Evolutionary conservation across 2,113 vertebrate genomes (phyloP).

Genomic region (Gambusia affinis): DNA sequence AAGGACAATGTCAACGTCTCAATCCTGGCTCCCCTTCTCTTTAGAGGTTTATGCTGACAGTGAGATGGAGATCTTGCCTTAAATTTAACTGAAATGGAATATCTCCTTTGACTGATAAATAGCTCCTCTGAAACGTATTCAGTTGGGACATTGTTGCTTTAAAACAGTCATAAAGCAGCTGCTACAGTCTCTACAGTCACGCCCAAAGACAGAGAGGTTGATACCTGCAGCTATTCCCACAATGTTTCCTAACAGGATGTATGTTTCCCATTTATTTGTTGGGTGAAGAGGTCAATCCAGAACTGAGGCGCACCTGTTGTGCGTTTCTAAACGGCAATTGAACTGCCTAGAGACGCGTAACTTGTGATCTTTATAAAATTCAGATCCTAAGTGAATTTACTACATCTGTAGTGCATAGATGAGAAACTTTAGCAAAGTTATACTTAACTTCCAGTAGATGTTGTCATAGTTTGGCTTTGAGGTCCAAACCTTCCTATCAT

Average conservation of each 20-base stretch:
- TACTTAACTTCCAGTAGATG: neutral
- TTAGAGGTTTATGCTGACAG: neutral
- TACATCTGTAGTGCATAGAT: constrained; percentile 12
- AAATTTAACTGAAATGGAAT: neutral
- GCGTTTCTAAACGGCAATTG: neutral
- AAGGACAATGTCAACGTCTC: neutral
- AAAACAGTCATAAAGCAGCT: neutral
- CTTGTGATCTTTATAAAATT: constrained; percentile 16
- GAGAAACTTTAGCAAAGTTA: constrained; percentile 15
- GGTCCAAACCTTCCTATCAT: too few relatives aligned
- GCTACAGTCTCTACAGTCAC: neutral
- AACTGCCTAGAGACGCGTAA: constrained; percentile 21
- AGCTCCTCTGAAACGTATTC: neutral
- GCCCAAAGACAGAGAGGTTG: neutral
- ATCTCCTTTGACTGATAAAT: neutral
- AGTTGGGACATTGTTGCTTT: neutral
- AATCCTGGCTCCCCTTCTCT: neutral
- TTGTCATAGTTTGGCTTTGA: neutral
- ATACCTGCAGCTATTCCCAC: neutral
- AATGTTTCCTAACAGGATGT: constrained; percentile 7
- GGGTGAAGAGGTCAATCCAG: constrained; percentile 12
- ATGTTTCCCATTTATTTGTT: constrained; percentile 21
- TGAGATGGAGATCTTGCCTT: neutral
- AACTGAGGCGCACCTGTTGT: neutral
- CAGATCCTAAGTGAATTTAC: neutral